Evolutionary conservation across 2,888 invertebrate genomes (phyloP).

Genomic region (Amphipyra tragopoginis): DNA sequence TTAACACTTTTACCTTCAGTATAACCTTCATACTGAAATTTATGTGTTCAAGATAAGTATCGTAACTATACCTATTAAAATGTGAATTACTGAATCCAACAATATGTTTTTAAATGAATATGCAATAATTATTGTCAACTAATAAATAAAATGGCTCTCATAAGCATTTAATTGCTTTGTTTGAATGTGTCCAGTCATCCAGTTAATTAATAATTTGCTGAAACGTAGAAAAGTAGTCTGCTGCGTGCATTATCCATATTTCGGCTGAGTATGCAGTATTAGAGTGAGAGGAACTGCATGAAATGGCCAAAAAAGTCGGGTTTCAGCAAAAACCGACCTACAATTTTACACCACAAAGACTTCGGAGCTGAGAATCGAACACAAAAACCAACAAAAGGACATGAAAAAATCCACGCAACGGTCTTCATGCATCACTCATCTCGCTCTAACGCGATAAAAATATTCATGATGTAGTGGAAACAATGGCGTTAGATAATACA

Average conservation of each 20-base stretch:
- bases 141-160: conserved; percentile 23
- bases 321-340: conserved; percentile 33
- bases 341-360: conserved; percentile 45
- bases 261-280: conserved; percentile 27
- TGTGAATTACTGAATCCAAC: neutral
- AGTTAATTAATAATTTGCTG: conserved; percentile 42
- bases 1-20: conserved; percentile 4
- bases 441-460: conserved; percentile 85
- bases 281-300: conserved; percentile 15
- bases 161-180: conserved; percentile 34
- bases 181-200: conserved; percentile 54
- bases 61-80: neutral
- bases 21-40: conserved; percentile 13
- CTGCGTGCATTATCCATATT: conserved; percentile 33
- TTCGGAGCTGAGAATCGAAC: conserved; percentile 39
- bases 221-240: conserved; percentile 28
- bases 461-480: conserved; percentile 82
- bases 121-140: conserved; percentile 16
- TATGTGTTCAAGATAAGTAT: conserved; percentile 3
- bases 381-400: conserved; percentile 77
- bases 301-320: conserved; percentile 28
- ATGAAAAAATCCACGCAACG: conserved; percentile 78
- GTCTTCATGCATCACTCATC: conserved; percentile 79
- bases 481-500: conserved; percentile 82
- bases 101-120: conserved; percentile 17